phyloP scores from a whole-genome alignment of 2,113 vertebrate species.

The Chaenogobius annularis region DNA sequence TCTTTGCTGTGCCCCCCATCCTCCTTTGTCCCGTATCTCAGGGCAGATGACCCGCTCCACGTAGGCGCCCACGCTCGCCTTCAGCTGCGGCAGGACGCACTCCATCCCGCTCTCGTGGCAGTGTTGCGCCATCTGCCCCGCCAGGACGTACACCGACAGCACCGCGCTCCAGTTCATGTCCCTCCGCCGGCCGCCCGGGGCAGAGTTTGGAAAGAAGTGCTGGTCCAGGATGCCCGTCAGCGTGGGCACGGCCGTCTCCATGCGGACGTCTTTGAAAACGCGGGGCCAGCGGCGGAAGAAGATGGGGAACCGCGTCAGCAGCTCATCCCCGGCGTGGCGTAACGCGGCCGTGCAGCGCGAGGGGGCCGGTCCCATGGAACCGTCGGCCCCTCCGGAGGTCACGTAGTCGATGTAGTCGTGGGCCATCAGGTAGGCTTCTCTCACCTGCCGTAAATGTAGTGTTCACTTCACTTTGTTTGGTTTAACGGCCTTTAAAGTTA shows the following conservation, averaged over 20 bases:
- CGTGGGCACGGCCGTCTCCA: constrained; percentile 62
- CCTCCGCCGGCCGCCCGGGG: constrained; percentile 41
- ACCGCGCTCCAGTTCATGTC: constrained; percentile 76
- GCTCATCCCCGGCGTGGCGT: constrained; percentile 72
- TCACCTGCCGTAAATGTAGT: neutral
- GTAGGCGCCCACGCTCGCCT: constrained; percentile 72
- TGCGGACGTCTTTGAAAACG: constrained; percentile 74
- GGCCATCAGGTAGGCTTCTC: constrained; percentile 74
- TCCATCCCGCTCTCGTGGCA: constrained; percentile 72
- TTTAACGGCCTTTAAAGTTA: too few relatives aligned
- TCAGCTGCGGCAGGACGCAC: constrained; percentile 62
- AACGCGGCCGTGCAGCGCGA: constrained; percentile 63
- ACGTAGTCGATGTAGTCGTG: constrained; percentile 75
- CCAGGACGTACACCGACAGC: constrained; percentile 77
- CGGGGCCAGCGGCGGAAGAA: constrained; percentile 80
- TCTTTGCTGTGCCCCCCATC: constrained; percentile 66
- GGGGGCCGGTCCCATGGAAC: constrained; percentile 46
- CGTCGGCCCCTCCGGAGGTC: constrained; percentile 50
- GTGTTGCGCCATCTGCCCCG: constrained; percentile 78
- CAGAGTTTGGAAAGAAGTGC: constrained; percentile 65
- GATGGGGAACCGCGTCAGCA: constrained; percentile 75
- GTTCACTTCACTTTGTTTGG: neutral
- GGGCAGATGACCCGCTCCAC: constrained; percentile 78
- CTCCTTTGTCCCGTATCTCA: constrained; percentile 70
- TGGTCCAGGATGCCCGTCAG: constrained; percentile 74